Base-by-base conservation (phyloP, 2,888 invertebrate genomes). In the Perizoma affinitatum region DNA sequence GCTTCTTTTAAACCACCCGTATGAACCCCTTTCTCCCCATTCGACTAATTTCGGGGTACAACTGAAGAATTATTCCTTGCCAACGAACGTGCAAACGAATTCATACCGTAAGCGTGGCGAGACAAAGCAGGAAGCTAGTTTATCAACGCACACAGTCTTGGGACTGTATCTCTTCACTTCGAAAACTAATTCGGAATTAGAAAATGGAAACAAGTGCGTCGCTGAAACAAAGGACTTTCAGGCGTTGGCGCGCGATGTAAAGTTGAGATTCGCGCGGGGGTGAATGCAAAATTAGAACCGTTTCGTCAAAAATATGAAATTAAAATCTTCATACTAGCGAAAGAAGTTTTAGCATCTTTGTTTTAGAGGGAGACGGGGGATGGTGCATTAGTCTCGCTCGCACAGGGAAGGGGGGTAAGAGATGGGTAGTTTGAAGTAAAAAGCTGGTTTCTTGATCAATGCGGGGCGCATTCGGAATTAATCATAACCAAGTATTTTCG, bases 281-380 rank as follows among this genome's bases (percentile, higher is more conserved):
- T 4, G 0, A 44, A 8, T 62, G 65, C 76, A 89, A 91, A 92
- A 92, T 91, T 92, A 91, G 91, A 91, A 88, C 91, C 82, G 85
- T 91, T 91, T 90, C 89, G 85, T 91, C 91, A 91, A 91, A 92
- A 92, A 92, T 92, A 92, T 91, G 91, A 92, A 92, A 92, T 92
- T 92, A 92, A 92, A 92, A 91, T 92, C 91, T 92, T 92, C 89
- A 91, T 92, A 91, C 91, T 91, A 91, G 90, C 91, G 89, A 92
- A 92, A 92, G 92, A 92, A 92, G 91, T 92, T 92, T 91, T 90
- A 92, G 92, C 92, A 92, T 92, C 92, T 92, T 92, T 92, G 92
- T 92, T 92, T 92, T 92, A 92, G 92, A 92, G 89, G 72, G 90
- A 90, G 92, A 92, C 75, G 78, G 88, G 80, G 76, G 83, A 83